Evolutionary conservation across 2,797 vertebrate genomes (phyloP), one percentile per base, ranked within the genome.

Genomic region (Brotula barbata): DNA sequence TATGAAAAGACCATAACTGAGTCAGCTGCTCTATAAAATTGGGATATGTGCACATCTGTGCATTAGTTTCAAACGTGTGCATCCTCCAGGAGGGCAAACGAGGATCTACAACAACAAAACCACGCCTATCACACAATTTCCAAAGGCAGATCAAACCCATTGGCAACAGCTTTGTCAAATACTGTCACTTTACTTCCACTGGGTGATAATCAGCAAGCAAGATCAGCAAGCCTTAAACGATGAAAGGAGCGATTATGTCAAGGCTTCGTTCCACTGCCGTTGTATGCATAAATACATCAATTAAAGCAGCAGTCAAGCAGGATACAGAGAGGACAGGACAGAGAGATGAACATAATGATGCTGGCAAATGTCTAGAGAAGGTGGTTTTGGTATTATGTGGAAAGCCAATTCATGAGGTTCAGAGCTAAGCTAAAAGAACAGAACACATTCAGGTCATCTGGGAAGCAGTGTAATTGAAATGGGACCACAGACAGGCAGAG

Each of bases 381-480:
- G 58, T 3, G n/a, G 58, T 33, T 31, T 53, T 64, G 63, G 25
- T 53, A 66, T 73, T 60, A 68, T 70, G 64, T 67, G 78, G 70
- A 74, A 75, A 82, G 76, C 75, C 77, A 56, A 71, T 78, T 58
- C 64, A 71, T 39, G 42, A 57, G 64, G 81, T 82, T 86, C 78
- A 61, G 40, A 36, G 73, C n/a, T n/a, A 79, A 74, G 85, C 81
- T 77, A 84, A 73, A 57, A 60, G 74, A 75, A 78, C 15, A 23
- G 66, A 64, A 79, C 65, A 64, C 62, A 59, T 34, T 15, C 41
- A 81, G 82, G 76, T 72, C 44, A 22, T 80, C 80, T 87, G 75
- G 70, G 82, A 78, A 70, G 50, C 61, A 68, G 62, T 58, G 50
- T 64, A 81, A 84, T 61, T 77, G 65, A 80, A 70, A 28, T 48